These are phyloP conservation scores for Drosophila miranda DNA, from an alignment of 1,140 invertebrate genomes.

Conservation along the genomic window DNA sequence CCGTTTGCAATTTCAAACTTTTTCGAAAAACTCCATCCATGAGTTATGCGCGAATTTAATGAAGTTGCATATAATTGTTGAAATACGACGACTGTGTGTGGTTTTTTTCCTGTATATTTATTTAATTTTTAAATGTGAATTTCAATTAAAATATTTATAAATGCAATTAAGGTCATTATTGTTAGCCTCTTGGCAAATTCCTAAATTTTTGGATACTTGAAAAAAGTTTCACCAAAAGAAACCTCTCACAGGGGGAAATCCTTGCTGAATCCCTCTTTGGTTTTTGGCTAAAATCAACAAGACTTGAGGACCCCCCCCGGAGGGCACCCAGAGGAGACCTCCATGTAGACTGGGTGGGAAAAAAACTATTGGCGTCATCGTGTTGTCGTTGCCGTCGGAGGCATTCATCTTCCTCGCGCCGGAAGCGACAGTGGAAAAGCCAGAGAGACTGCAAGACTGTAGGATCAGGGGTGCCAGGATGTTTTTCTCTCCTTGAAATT, in stretches of 20 bases:
- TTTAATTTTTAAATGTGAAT: conserved; percentile 19
- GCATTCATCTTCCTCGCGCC: conserved; percentile 80
- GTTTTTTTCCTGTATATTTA: conserved; percentile 9
- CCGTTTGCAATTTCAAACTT: conserved; percentile 41
- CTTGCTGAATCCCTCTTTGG: conserved; percentile 16
- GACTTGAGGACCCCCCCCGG: conserved; percentile 42
- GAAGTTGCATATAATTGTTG: conserved; percentile 64
- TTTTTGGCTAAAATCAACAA: conserved; percentile 24
- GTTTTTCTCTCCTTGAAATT: conserved; percentile 63
- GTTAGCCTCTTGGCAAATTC: conserved; percentile 24
- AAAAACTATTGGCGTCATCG: conserved; percentile 73
- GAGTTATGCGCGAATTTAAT: conserved; percentile 65
- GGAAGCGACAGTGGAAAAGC: conserved; percentile 72
- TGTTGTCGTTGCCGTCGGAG: conserved; percentile 74
- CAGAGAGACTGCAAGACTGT: conserved; percentile 22
- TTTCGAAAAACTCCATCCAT: conserved; percentile 42
- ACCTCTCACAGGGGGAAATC: conserved; percentile 5
- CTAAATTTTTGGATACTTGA: conserved; percentile 20
- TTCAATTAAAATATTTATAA: conserved; percentile 2
- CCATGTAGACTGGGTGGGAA: conserved; percentile 22
- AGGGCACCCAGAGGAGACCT: neutral
- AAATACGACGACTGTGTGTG: conserved; percentile 33
- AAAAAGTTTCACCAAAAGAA: conserved; percentile 17
- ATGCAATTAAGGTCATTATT: neutral
- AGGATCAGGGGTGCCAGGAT: conserved; percentile 30